Conservation (phyloP, 2,113 vertebrate genomes). For the Panurus biarmicus region DNA sequence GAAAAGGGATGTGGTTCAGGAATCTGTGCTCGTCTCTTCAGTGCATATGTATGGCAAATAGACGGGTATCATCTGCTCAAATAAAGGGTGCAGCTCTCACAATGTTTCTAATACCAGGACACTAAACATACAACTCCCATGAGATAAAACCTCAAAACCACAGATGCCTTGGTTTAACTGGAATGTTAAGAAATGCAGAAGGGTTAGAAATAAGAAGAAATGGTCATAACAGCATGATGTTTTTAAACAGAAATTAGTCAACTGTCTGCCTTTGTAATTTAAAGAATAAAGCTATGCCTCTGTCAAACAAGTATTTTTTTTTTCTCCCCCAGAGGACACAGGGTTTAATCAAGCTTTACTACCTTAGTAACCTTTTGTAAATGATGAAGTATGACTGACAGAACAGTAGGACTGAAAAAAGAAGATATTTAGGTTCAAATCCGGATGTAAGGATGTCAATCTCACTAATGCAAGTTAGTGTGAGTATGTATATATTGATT, state of each 20-base stretch:
- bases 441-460: neutral
- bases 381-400: neutral
- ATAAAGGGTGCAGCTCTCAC: neutral
- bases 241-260: constrained; percentile 33
- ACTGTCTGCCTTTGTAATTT: constrained; percentile 28
- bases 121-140: neutral
- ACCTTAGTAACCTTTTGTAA: constrained; percentile 9
- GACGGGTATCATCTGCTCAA: neutral
- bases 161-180: neutral
- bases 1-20: neutral
- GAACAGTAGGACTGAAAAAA: neutral
- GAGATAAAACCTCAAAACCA: neutral
- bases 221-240: neutral
- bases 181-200: constrained; percentile 8
- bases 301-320: neutral
- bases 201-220: neutral
- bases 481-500: constrained; percentile 12
- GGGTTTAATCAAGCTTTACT: constrained; percentile 22
- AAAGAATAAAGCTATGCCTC: constrained; percentile 16
- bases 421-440: neutral
- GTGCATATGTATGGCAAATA: neutral
- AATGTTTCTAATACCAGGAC: neutral
- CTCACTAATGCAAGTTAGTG: neutral
- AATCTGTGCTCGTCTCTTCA: neutral
- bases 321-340: neutral